Evolutionary conservation across 2,888 invertebrate genomes (phyloP), one percentile per base, ranked within the genome.

Genomic region (Ptychoptera albimana): DNA sequence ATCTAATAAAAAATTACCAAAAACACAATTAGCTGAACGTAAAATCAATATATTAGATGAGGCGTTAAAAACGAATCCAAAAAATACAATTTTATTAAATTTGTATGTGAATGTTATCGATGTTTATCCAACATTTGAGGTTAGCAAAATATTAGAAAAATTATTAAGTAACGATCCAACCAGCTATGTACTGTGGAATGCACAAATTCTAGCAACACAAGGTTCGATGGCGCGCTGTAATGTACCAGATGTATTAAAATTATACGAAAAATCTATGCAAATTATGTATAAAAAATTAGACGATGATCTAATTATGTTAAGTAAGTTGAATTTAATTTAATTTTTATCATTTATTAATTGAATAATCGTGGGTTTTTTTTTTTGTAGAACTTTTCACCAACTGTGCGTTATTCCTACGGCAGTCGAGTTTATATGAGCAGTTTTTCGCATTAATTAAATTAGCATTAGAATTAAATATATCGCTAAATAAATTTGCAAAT

Each of bases 371-470:
- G n/a, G 10, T 73, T 60, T 53, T 73, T 41, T 60, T 53, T 73
- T 41, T 69, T 71, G 50, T 72, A 67, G 57, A 73, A 69, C 55
- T 73, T 64, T 66, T 61, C 44, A 58, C 60, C 41, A 61, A 60
- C 34, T 64, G 62, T 29, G 58, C 59, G 49, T 54, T 74, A 4
- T 80, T 79, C 56, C 57, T 81, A 14, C 72, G 77, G 43, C 83
- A 84, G 55, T 75, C 78, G 8, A 83, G 83, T 1, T 69, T 82
- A 46, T 78, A 77, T 70, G 85, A 85, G 64, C 76, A 75, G 54
- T 73, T 86, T 54, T 80, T 81, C 73, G 75, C 79, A 49, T 65
- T 82, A 34, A 60, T 85, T 39, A 74, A 78, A 56, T 64, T 83
- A 56, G 77, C 77, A 54, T 64, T 79, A 30, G 75, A 76, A 50